Evolutionary conservation across 2,797 vertebrate genomes (phyloP), one percentile per base, ranked within the genome.

Genomic region (Siniperca undulata): DNA sequence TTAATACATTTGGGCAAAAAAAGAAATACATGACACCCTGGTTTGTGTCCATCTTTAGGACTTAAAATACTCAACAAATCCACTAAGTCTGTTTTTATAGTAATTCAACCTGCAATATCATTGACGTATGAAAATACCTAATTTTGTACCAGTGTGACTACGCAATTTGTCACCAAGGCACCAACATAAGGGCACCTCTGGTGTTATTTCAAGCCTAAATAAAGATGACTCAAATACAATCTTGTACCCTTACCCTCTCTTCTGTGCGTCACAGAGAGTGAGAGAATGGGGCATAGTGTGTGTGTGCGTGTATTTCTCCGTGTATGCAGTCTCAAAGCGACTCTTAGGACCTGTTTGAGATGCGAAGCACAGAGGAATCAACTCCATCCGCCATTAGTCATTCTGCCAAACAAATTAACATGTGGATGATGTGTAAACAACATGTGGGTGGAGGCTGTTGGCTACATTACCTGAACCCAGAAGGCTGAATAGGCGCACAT

Each of bases 311-410:
- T 42, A 30, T 46, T 12, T 55, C 4, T 52, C 34, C 27, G 10
- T 46, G 64, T 64, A n/a, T 42, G 13, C 38, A 8, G 30, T 48
- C 46, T 78, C 59, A 27, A 68, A 78, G 64, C 12, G 9, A 80
- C 75, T 74, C 72, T 73, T 66, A 79, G 78, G 76, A 65, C 75
- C 79, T 80, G 79, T 74, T 91, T 87, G 55, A 79, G 69, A 93
- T 89, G 88, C 64, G 0, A 36, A 77, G 84, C 81, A 85, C 86
- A 87, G 62, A 74, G 40, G 53, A 82, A 83, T 79, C 53, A 36
- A 30, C 78, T 72, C 71, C 71, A 77, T 66, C 75, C 50, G 11
- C 55, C 52, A 70, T 86, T 84, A 88, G 60, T 78, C 64, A 80
- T 68, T 42, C 50, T 71, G 50, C 79, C 36, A 73, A 80, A 85